Conservation (phyloP, 2,888 invertebrate species). For the Nephrotoma guestfalica region DNA sequence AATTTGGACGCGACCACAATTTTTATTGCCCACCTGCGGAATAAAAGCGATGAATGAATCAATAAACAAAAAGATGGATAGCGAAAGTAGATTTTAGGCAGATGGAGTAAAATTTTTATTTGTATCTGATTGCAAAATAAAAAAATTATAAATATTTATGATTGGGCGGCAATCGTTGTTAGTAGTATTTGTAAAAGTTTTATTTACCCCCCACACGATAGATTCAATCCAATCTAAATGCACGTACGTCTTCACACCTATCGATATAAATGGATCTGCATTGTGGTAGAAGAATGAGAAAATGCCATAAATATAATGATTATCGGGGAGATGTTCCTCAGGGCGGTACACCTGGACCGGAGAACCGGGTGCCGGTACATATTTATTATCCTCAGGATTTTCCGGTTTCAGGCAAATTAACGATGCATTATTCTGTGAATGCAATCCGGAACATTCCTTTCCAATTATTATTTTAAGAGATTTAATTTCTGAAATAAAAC, state of each 20-base stretch:
- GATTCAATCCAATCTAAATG: not conserved
- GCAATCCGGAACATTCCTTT: not conserved
- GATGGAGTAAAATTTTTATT: not conserved
- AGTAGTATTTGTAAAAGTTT: not conserved
- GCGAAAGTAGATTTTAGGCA: not conserved
- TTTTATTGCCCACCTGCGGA: not conserved
- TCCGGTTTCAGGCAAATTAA: not conserved
- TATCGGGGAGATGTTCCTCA: not conserved
- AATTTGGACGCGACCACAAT: not conserved
- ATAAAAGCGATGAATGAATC: not conserved
- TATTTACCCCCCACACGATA: not conserved
- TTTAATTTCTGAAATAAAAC: not conserved
- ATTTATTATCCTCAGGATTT: not conserved
- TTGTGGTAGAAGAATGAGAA: not conserved
- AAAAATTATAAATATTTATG: not conserved
- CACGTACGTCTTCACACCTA: not conserved
- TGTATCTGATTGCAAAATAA: not conserved
- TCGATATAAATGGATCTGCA: not conserved
- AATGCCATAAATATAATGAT: not conserved
- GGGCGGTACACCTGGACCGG: not conserved
- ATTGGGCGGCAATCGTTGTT: not conserved
- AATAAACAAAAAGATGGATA: not conserved
- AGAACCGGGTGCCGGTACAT: not conserved
- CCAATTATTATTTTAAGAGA: not conserved
- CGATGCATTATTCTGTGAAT: not conserved